Percentiles rank a stretch among this genome's conserved stretches.
These are phyloP conservation scores for Drosophila kanapiae DNA, from an alignment of 1,140 invertebrate genomes.

Conservation along the genomic window DNA sequence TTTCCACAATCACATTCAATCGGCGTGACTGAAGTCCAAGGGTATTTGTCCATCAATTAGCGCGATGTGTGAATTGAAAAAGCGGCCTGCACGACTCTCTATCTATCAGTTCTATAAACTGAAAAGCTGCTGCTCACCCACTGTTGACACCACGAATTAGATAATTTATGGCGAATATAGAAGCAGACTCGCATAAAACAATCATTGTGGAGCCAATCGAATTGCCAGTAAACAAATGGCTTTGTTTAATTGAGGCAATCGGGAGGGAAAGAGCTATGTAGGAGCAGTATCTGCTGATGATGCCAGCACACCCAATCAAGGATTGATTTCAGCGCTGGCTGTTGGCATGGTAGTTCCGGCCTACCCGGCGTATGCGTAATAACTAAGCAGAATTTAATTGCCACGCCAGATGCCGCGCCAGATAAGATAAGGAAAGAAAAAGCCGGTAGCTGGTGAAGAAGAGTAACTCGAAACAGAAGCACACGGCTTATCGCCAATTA, in stretches of 20 bases:
- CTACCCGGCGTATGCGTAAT: slow-evolving; percentile 56
- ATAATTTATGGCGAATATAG: slow-evolving; percentile 45
- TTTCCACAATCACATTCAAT: slow-evolving; percentile 44
- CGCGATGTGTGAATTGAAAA: slow-evolving; percentile 64
- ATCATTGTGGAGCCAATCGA: slow-evolving; percentile 25
- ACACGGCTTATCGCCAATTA: slow-evolving; percentile 54
- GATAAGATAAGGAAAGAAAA: slow-evolving; percentile 53
- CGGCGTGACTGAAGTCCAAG: slow-evolving; percentile 56
- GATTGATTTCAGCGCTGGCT: slow-evolving; percentile 60
- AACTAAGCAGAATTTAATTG: slow-evolving; percentile 45
- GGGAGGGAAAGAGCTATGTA: no score
- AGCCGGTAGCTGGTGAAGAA: slow-evolving; percentile 7
- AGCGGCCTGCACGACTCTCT: slow-evolving; percentile 36
- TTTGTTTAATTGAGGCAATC: slow-evolving; percentile 35
- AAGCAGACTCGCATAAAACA: slow-evolving; percentile 30
- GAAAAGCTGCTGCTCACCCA: slow-evolving; percentile 13
- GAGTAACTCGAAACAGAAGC: slow-evolving; percentile 28
- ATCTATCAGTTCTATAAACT: slow-evolving; percentile 24
- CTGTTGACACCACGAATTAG: slow-evolving; percentile 65
- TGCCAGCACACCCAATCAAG: slow-evolving; percentile 23
- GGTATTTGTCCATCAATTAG: slow-evolving; percentile 32
- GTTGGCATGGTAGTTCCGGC: slow-evolving; percentile 29
- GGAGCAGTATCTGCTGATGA: slow-evolving; percentile 4
- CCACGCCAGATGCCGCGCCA: not conserved
- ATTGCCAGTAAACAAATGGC: slow-evolving; percentile 20